These are phyloP conservation scores for Agapostemon virescens DNA, from an alignment of 2,888 invertebrate genomes.

Conservation along the genomic window DNA sequence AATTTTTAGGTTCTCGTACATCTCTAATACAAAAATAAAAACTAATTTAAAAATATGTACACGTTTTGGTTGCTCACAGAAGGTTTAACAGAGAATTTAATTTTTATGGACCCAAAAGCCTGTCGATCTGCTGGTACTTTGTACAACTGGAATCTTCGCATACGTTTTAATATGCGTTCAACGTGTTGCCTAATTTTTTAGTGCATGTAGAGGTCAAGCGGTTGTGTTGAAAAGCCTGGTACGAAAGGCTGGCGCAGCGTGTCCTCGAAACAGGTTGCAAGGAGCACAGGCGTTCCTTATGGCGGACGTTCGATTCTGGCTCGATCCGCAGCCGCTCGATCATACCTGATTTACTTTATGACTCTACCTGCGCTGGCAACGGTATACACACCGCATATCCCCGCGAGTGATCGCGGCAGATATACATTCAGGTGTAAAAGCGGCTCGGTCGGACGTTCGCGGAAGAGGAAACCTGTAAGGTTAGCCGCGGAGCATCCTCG, in stretches of 20 bases:
- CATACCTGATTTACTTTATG: slow-evolving; percentile 68
- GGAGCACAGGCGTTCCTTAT: slow-evolving; percentile 20
- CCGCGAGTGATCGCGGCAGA: slow-evolving; percentile 61
- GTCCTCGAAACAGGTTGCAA: neutral
- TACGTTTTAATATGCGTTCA: neutral
- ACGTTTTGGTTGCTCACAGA: no score
- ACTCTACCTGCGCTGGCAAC: slow-evolving; percentile 48
- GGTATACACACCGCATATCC: slow-evolving; percentile 46
- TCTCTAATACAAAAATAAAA: neutral
- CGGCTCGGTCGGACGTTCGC: slow-evolving; percentile 54
- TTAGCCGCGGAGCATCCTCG: slow-evolving; percentile 47
- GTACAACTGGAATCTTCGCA: no score
- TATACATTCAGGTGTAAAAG: slow-evolving; percentile 63
- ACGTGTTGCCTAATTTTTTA: neutral
- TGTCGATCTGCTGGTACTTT: no score
- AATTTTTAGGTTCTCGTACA: no score
- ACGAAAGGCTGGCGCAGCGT: neutral
- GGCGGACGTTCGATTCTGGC: slow-evolving; percentile 41
- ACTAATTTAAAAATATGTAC: no score
- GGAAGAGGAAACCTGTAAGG: slow-evolving; percentile 63
- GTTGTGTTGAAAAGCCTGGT: neutral
- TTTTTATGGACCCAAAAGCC: no score
- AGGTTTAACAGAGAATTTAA: no score
- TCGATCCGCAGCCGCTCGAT: slow-evolving; percentile 56
- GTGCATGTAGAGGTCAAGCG: neutral